These are phyloP conservation scores for Melanerpes formicivorus DNA, from an alignment of 2,113 vertebrate genomes.

Conservation along the genomic window DNA sequence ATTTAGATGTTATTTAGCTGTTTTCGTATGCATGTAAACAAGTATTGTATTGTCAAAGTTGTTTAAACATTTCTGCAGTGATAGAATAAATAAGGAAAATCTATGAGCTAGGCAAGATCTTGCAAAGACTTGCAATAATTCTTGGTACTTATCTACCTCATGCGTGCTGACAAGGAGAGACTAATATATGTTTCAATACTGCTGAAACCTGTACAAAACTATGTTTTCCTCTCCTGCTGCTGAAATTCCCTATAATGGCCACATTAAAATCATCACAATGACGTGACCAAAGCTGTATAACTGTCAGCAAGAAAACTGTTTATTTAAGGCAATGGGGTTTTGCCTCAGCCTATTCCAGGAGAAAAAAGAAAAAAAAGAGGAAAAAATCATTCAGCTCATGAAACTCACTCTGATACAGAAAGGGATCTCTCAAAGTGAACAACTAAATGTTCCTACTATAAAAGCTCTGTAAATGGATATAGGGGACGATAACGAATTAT, in stretches of 20 bases:
- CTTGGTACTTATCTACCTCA: not conserved
- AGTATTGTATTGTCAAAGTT: not conserved
- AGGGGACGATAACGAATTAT: not conserved
- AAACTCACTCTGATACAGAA: not conserved
- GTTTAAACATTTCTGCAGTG: not conserved
- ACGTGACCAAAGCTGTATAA: not conserved
- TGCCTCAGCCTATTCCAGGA: not conserved
- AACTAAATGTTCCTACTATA: not conserved
- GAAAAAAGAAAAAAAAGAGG: not conserved
- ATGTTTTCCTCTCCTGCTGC: not conserved
- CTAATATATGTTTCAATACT: not conserved
- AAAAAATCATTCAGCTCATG: not conserved
- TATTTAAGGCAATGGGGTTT: not conserved
- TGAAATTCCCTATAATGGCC: not conserved
- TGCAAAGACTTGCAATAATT: not conserved
- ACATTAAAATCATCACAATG: rapidly evolving
- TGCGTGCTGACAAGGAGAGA: not conserved
- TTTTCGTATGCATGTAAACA: slow-evolving; percentile 10
- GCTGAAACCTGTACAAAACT: not conserved
- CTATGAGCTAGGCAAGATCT: not conserved
- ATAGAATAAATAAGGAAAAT: not conserved
- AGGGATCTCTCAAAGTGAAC: not conserved
- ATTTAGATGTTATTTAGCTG: slow-evolving; percentile 30
- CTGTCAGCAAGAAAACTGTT: not conserved
- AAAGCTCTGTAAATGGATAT: not conserved